Evolutionary conservation across 1,140 invertebrate species (phyloP).

Genomic region (Andricus grossulariae): DNA sequence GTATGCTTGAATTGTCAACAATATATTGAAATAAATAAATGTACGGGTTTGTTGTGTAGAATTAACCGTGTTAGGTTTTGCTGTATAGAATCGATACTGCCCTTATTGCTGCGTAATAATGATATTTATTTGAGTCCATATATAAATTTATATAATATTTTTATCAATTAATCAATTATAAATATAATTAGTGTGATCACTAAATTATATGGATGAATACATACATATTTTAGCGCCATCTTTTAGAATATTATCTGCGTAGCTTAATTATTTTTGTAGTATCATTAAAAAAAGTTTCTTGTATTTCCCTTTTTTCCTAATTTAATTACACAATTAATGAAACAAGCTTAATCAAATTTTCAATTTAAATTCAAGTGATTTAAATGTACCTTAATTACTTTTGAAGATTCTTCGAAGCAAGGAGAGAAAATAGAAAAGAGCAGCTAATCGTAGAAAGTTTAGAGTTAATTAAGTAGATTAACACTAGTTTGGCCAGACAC

Average conservation of each 20-base stretch:
- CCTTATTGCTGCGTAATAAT: too few relatives aligned
- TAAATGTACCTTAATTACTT: background rate
- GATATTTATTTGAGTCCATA: too few relatives aligned
- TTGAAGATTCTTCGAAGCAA: background rate
- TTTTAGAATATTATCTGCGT: background rate
- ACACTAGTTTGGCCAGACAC: background rate
- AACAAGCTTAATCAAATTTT: background rate
- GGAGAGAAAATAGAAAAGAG: background rate
- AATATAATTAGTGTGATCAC: too few relatives aligned
- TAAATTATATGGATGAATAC: too few relatives aligned
- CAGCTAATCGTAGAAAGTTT: background rate
- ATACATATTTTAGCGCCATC: too few relatives aligned
- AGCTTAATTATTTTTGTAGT: background rate
- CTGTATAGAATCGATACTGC: too few relatives aligned
- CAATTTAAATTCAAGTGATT: background rate
- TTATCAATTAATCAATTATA: too few relatives aligned
- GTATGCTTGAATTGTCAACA: too few relatives aligned
- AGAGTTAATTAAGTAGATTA: slow-evolving; percentile 11
- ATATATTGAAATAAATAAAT: too few relatives aligned
- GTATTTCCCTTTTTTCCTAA: background rate
- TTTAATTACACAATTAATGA: background rate
- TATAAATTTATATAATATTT: too few relatives aligned
- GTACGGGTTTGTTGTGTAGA: too few relatives aligned
- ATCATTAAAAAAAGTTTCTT: background rate
- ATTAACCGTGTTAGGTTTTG: too few relatives aligned